These are phyloP conservation scores for Caenorhabditis sp. DNA, from an alignment of 2,888 invertebrate genomes.

Conservation along the genomic window DNA sequence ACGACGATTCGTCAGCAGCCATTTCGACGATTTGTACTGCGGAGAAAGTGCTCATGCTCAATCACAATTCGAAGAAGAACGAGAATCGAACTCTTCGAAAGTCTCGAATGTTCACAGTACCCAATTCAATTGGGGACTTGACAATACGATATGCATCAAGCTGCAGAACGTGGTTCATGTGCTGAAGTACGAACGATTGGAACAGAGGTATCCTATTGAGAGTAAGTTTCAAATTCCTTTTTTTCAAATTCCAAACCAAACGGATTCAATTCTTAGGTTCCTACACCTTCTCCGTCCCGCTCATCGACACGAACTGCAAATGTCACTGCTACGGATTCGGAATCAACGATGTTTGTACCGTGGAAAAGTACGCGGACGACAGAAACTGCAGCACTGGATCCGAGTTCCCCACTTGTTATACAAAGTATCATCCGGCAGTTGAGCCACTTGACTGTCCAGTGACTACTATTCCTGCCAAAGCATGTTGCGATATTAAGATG, in stretches of 20 bases:
- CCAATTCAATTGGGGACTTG: conserved; percentile 60
- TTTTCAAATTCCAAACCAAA: not conserved
- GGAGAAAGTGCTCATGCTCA: conserved; percentile 63
- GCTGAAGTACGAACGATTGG: conserved; percentile 57
- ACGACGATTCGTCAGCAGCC: conserved; percentile 40
- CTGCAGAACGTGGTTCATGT: conserved; percentile 63
- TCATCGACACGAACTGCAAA: conserved; percentile 64
- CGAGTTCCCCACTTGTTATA: conserved; percentile 61
- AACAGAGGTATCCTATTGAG: conserved; percentile 63
- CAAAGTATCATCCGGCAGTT: conserved; percentile 58
- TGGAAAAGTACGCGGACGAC: conserved; percentile 61
- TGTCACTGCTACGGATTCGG: conserved; percentile 60
- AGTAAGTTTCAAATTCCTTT: conserved; percentile 21
- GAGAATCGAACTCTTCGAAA: conserved; percentile 55
- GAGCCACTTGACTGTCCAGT: conserved; percentile 58
- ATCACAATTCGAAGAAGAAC: conserved; percentile 56
- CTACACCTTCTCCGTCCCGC: conserved; percentile 57
- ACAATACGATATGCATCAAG: conserved; percentile 61
- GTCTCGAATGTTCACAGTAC: conserved; percentile 48
- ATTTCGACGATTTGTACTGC: conserved; percentile 58
- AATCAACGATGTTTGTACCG: conserved; percentile 54
- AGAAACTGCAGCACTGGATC: conserved; percentile 52
- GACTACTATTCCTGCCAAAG: conserved; percentile 58
- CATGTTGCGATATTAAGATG: conserved; percentile 59
- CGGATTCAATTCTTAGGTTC: conserved; percentile 42